Percentiles rank a stretch among this genome's conserved stretches.
These are phyloP conservation scores for Coenonympha glycerion DNA, from an alignment of 2,888 invertebrate species.

Conservation along the genomic window DNA sequence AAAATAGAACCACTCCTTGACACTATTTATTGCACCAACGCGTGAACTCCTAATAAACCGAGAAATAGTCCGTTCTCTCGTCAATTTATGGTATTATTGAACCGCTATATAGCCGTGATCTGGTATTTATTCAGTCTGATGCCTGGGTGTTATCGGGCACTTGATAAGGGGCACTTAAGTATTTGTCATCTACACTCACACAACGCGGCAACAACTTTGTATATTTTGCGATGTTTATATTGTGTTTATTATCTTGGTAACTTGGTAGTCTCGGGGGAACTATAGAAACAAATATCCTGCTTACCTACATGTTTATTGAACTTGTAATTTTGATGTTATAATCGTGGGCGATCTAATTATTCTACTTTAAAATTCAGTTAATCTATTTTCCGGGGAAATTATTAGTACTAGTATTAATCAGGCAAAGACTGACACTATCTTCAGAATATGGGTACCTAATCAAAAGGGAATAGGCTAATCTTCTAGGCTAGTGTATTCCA, in stretches of 20 bases:
- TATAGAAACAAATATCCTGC: not conserved
- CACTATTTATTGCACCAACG: not conserved
- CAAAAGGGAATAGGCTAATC: too few species aligned
- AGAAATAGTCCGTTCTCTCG: conserved; percentile 4
- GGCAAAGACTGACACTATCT: too few species aligned
- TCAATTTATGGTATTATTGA: conserved; percentile 13
- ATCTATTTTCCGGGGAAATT: too few species aligned
- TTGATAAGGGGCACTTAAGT: conserved; percentile 47
- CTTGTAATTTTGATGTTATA: not conserved
- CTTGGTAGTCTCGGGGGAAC: not conserved
- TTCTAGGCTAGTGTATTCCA: too few species aligned
- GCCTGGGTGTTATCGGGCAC: conserved; percentile 61
- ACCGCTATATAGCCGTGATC: conserved; percentile 31
- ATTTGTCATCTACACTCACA: conserved; percentile 54
- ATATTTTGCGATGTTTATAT: not conserved
- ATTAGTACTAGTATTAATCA: too few species aligned
- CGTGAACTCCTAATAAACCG: not conserved
- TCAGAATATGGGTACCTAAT: too few species aligned
- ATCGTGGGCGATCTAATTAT: not conserved
- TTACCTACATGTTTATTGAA: not conserved
- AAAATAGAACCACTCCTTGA: too few species aligned
- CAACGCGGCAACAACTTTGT: not conserved
- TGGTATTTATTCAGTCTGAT: conserved; percentile 52
- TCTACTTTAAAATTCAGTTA: too few species aligned
- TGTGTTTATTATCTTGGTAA: not conserved